Evolutionary conservation across 2,797 vertebrate species (phyloP).

Genomic region (Chanos chanos): DNA sequence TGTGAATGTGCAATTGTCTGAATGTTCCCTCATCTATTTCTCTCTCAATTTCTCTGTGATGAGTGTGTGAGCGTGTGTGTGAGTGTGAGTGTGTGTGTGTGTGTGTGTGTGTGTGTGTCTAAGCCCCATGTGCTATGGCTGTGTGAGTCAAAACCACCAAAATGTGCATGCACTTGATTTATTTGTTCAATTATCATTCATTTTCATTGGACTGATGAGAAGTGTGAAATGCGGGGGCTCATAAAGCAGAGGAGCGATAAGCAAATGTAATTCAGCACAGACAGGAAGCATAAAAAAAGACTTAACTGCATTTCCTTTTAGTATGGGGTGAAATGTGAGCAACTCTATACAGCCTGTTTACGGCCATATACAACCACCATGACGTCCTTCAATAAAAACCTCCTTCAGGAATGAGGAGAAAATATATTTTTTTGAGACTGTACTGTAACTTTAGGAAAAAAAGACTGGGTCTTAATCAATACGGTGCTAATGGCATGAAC

Average conservation of each 20-base stretch:
- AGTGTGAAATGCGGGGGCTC: conserved; percentile 31
- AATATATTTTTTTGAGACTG: no score
- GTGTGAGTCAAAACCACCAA: conserved; percentile 20
- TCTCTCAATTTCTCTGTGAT: not conserved
- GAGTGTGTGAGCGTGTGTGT: not conserved
- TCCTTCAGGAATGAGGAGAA: no score
- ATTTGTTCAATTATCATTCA: conserved; percentile 46
- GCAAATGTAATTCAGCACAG: conserved; percentile 40
- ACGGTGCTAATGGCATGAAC: no score
- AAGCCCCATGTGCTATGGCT: not conserved
- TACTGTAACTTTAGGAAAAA: no score
- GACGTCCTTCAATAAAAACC: conserved; percentile 4
- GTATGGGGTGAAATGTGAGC: conserved; percentile 16
- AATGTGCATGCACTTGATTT: conserved; percentile 35
- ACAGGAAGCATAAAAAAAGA: conserved; percentile 7
- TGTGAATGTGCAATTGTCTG: not conserved
- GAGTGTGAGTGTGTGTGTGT: not conserved
- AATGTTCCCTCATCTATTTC: not conserved
- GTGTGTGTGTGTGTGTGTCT: conserved; percentile 9
- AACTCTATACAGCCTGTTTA: conserved; percentile 17
- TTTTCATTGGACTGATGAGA: conserved; percentile 40
- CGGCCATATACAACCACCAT: conserved; percentile 12
- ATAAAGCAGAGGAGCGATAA: conserved; percentile 39
- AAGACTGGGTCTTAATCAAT: no score
- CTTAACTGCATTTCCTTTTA: conserved; percentile 5